Base-by-base conservation (phyloP, 1,140 invertebrate species). In the Magallana ariakensis region DNA sequence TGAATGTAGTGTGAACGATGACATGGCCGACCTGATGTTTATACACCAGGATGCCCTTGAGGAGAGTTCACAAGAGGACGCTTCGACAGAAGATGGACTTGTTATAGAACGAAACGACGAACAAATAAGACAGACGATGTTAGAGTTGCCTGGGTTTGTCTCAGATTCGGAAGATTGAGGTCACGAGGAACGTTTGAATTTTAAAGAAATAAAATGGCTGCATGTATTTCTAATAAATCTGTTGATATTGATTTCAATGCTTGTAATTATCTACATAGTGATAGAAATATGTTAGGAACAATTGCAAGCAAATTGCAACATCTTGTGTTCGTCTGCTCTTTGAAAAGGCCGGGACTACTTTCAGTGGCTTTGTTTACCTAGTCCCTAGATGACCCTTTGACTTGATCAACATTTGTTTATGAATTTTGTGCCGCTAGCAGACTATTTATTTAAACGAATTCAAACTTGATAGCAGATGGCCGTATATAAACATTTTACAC, bases 21-120 rank as follows among this genome's bases (percentile, higher is more conserved):
- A 86, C 33, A 89, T 91, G 9, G 57, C 89, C 9, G 86, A 91
- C 46, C 93, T 94, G 89, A 89, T 95, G 58, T 94, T 93, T 83
- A 95, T 95, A 88, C 95, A 95, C 55, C 95, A 95, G 90, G 95
- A 95, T 93, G 94, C 93, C 84, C 89, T 93, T 60, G 91, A 94
- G 16, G 82, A 57, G 16, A 84, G 83, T 15, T 62, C 85, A 8
- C 85, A 87, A 26, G 87, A 87, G 9, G 60, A 33, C n/a, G 33
- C 19, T 13, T n/a, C 8, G 7, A 19, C 13, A 15, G 13, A 81
- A 8, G 33, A n/a, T 53, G 33, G 54, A 10, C 46, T 26, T 81
- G 4, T 81, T 3, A 16, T 53, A 9, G 54, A 81, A 22, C 22
- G 46, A 16, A 70, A 87, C 16, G 75, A 89, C 70, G 85, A 89